Evolutionary conservation across 2,113 vertebrate species (phyloP).

Genomic region (Microtus pennsylvanicus): DNA sequence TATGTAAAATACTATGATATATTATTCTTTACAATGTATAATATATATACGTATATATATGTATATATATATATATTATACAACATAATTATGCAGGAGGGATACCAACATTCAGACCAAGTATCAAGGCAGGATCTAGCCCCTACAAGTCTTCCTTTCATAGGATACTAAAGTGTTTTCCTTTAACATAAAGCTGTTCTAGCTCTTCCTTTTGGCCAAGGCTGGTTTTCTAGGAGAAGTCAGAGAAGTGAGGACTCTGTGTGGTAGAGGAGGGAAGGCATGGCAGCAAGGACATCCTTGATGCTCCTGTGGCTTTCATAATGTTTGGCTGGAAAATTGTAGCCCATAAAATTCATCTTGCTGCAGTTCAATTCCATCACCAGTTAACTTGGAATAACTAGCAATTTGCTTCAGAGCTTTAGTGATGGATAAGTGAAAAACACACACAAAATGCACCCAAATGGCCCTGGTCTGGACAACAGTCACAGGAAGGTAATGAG

Average conservation of each 20-base stretch:
- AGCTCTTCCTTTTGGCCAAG: background rate
- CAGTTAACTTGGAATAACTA: constrained; percentile 21
- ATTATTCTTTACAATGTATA: background rate
- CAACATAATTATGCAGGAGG: background rate
- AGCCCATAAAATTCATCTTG: background rate
- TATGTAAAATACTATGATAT: background rate
- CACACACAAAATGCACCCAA: background rate
- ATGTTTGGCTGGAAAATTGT: background rate
- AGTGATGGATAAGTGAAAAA: constrained; percentile 8
- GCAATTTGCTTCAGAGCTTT: background rate
- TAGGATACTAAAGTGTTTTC: background rate
- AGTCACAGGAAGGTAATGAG: background rate
- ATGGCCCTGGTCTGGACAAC: background rate
- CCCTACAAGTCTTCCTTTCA: background rate
- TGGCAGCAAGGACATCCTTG: background rate
- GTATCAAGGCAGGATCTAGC: background rate
- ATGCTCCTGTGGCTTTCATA: background rate
- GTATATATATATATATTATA: too few relatives aligned
- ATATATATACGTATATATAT: too few relatives aligned
- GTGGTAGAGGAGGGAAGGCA: too few relatives aligned
- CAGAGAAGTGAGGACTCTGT: background rate
- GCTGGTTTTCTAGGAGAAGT: background rate
- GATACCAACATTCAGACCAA: background rate
- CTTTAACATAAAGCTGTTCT: background rate
- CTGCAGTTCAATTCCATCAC: background rate